Evolutionary conservation across 2,797 vertebrate genomes (phyloP), one percentile per base, ranked within the genome.

Genomic region (Carcharodon carcharias): DNA sequence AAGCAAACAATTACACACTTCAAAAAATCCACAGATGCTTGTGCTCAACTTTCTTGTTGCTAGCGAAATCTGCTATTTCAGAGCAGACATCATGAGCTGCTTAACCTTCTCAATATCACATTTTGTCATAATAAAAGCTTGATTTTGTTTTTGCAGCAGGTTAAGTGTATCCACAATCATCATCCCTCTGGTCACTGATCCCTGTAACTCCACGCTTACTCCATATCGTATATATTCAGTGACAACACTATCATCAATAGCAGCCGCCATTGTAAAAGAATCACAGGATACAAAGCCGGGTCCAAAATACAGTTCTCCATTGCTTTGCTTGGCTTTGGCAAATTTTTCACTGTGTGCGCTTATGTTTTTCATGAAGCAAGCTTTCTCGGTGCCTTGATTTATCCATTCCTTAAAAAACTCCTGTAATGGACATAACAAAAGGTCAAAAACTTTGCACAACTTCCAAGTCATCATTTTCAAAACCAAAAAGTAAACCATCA

Each of bases 231-330:
- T 69, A 14, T 96, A 97, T 96, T 98, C 97, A 0, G 97, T 98
- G 2, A 98, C 97, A 89, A 98, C 96, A 1, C 97, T 97, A 96
- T 77, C 16, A 94, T 98, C 98, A 0, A 98, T 96, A 54, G 97
- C 98, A 7, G 98, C 98, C 0, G 98, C 98, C 97, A 98, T 97
- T 0, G 98, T 98, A 0, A 98, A 98, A 5, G 98, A 96, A 0
- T 98, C 98, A 0, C 98, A 98, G 0, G 98, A 97, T 31, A 98
- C 98, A 0, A 98, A 98, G 71, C 98, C 97, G 0, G 97, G 89
- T 1, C 97, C 98, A 11, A 98, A 98, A 58, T 97, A 96, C 35
- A 97, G 63, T 1, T 97, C 97, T 88, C 97, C 97, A 85, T 96
- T 97, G 50, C 23, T 0, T 45, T 40, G 71, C 40, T n/a, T 35